Evolutionary conservation across 2,797 vertebrate genomes (phyloP).

Genomic region (Poeciliopsis presidionis): DNA sequence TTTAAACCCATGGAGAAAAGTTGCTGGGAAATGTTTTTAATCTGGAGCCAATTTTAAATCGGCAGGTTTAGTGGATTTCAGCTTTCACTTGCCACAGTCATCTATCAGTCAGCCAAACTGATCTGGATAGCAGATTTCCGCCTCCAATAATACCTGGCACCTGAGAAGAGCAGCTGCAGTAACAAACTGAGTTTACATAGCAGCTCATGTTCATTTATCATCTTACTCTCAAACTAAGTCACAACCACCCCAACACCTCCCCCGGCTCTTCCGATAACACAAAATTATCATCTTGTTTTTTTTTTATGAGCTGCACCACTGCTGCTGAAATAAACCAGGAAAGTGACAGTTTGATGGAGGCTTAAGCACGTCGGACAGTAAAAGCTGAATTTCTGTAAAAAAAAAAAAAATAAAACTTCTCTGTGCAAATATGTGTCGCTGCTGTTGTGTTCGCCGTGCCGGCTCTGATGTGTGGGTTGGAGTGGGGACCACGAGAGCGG

Average conservation of each 20-base stretch:
- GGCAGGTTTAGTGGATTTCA: slow-evolving; percentile 38
- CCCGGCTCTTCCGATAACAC: background rate
- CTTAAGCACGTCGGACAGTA: slow-evolving; percentile 6
- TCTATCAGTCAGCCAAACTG: slow-evolving; percentile 35
- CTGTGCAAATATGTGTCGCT: background rate
- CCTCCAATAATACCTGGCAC: slow-evolving; percentile 38
- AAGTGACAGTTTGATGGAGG: background rate
- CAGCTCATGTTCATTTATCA: slow-evolving; percentile 51
- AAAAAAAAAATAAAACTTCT: background rate
- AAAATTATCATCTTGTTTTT: slow-evolving; percentile 6
- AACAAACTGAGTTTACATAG: slow-evolving; percentile 50
- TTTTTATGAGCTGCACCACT: background rate
- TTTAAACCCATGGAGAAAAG: background rate
- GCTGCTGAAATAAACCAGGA: background rate
- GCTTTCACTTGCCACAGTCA: slow-evolving; percentile 39
- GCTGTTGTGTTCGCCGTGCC: background rate
- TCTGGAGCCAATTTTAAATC: slow-evolving; percentile 42
- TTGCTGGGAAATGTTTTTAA: background rate
- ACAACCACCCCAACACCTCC: background rate
- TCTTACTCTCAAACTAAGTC: slow-evolving; percentile 33
- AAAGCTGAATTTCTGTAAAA: background rate
- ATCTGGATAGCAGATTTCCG: slow-evolving; percentile 33
- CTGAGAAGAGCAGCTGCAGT: slow-evolving; percentile 41
- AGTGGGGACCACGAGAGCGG: slow-evolving; percentile 27
- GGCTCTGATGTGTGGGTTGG: slow-evolving; percentile 26